phyloP scores from a whole-genome alignment of 1,140 invertebrate genomes.

The Anastrepha obliqua region DNA sequence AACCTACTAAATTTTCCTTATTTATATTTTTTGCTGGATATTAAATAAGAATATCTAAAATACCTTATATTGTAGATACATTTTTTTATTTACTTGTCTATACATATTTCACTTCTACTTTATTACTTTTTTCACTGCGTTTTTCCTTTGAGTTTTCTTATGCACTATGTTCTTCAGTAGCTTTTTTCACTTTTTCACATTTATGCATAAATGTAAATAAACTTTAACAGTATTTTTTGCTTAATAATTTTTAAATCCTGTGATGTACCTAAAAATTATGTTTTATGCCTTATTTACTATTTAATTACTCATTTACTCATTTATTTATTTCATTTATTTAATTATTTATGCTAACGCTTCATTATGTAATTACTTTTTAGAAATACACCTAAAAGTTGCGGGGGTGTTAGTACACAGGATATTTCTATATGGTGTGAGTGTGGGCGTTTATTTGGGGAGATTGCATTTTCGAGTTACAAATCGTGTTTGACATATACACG shows the following conservation, averaged over 20 bases:
- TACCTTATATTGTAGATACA: constrained; percentile 66
- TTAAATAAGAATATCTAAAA: constrained; percentile 76
- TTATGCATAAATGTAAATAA: constrained; percentile 24
- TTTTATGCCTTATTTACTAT: constrained; percentile 2
- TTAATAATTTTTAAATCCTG: constrained; percentile 13
- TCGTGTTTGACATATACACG: constrained; percentile 26
- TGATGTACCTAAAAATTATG: neutral
- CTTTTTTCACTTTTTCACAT: constrained; percentile 1
- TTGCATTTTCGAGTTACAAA: constrained; percentile 9
- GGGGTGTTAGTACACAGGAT: neutral
- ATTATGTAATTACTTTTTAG: constrained; percentile 60
- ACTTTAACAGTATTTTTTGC: constrained; percentile 42
- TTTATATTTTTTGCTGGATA: constrained; percentile 67
- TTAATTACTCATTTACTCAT: neutral
- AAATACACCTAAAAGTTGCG: constrained; percentile 65
- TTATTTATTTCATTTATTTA: neutral
- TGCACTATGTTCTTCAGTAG: neutral
- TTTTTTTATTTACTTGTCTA: constrained; percentile 7
- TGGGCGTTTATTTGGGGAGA: neutral
- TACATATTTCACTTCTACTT: neutral
- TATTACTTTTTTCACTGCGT: neutral
- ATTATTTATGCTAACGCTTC: neutral
- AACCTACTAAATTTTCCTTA: constrained; percentile 46
- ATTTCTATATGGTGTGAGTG: neutral
- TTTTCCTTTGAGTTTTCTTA: constrained; percentile 10